Evolutionary conservation across 2,888 invertebrate species (phyloP), one percentile per base, ranked within the genome.

Genomic region (Andrena fulva): DNA sequence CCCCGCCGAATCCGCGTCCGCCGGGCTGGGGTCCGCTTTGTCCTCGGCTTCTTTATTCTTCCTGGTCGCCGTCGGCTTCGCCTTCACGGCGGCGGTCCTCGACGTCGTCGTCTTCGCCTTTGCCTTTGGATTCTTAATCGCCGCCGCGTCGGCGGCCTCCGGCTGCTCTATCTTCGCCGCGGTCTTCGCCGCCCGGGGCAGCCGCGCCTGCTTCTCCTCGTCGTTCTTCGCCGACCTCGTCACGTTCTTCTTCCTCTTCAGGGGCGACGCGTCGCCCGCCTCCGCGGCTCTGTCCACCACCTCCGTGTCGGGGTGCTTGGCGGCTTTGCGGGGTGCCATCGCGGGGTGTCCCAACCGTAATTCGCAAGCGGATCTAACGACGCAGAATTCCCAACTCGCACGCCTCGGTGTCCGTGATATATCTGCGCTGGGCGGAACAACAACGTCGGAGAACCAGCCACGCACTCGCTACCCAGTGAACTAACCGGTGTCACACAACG

Each of bases 241-340:
- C 8, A 20, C 64, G 0, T 52, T 20, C 60, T 81, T 90, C 31
- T 76, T 86, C 52, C 79, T 89, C 67, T 89, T 91, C 10, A 89
- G 82, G 0, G 88, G 87, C 2, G 87, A 86, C 27, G 72, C 76
- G 27, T 87, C 85, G 31, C 78, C 82, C 29, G 77, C 77, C 67
- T 84, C 82, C 16, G 85, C 82, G 16, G 67, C 71, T 12, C 20
- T 84, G 10, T 85, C 87, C 33, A 74, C 75, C 64, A 82, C 66
- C 31, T 89, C 88, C 12, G 76, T 64, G 7, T 87, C 88, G 5
- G 81, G 67, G 62, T 85, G 87, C 78, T 88, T 90, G 24, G 72
- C 69, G 62, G 77, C 75, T 76, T 86, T 90, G 27, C 90, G 88
- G 70, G 85, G 87, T 80, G 89, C 88, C 85, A 89, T 87, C 80